Evolutionary conservation across 2,888 invertebrate genomes (phyloP), one percentile per base, ranked within the genome.

Genomic region (Aspidiotus destructor): DNA sequence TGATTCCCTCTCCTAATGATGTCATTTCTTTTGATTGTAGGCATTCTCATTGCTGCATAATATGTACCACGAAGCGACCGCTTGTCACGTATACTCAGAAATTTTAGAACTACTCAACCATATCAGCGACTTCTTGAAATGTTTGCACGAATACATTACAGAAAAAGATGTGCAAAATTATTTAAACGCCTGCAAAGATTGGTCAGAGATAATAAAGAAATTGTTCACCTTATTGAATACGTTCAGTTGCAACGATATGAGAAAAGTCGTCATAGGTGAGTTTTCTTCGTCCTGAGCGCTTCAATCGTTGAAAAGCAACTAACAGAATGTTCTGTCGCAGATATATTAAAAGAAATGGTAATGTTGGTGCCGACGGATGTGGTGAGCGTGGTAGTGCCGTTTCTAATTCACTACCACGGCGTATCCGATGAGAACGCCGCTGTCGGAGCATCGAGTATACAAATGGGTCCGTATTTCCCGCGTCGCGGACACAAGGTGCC

Each of bases 31-130:
- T 28, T 28, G 28, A 28, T 81, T 82, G 57, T 81, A 93, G 85
- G 91, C 92, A 41, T 84, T 94, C 75, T 89, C 89, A 79, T 92
- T 92, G 72, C 81, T 95, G 71, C 93, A 94, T 81, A 87, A 91
- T 73, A 93, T 95, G 86, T 89, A 93, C 77, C 92, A 93, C 74
- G 94, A 95, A 78, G 93, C 93, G 13, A 92, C 93, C 9, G 91
- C 91, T 0, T 91, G 89, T 75, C 89, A 90, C 76, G 88, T 90
- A 15, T 85, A 86, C 0, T 86, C 85, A 5, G 95, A 95, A 77
- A 81, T 95, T 69, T 84, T 90, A 48, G 91, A 93, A 74, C 83
- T 95, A 58, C 81, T 95, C 71, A 84, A 86, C 0, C 87, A 89
- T 77, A 84, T 89, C 74, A 83, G 86, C 65, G 84, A 89, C 70